phyloP scores from a whole-genome alignment of 2,113 vertebrate genomes.

The Boleophthalmus pectinirostris region DNA sequence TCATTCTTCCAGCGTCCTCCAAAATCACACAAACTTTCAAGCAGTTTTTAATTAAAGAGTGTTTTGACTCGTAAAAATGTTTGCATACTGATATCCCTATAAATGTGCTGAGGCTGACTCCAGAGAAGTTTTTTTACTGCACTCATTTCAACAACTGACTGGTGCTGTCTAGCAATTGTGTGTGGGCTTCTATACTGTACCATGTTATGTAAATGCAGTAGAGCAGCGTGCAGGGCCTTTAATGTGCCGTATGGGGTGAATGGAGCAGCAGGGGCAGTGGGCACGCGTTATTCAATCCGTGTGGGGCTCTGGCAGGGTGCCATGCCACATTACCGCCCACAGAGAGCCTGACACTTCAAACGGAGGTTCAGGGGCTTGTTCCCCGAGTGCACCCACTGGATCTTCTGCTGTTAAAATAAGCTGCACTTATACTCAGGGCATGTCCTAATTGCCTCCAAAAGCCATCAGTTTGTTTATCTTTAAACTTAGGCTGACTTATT shows the following conservation, averaged over 20 bases:
- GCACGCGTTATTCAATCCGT: conserved; percentile 59
- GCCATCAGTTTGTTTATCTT: conserved; percentile 56
- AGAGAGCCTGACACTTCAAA: conserved; percentile 61
- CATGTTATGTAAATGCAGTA: conserved; percentile 20
- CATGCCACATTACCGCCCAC: conserved; percentile 61
- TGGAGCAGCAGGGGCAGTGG: conserved; percentile 47
- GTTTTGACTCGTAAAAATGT: conserved; percentile 27
- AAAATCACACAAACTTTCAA: conserved; percentile 16
- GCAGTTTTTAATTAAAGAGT: conserved; percentile 19
- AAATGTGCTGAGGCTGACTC: conserved; percentile 9
- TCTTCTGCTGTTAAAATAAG: conserved; percentile 60
- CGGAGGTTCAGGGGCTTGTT: conserved; percentile 43
- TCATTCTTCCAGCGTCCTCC: conserved; percentile 16
- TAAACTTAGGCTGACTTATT: conserved; percentile 44
- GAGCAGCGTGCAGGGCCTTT: conserved; percentile 31
- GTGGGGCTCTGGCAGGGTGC: conserved; percentile 59
- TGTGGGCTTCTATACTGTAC: conserved; percentile 10
- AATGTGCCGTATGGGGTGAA: conserved; percentile 43
- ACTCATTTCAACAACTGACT: conserved; percentile 16
- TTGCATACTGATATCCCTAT: conserved; percentile 11
- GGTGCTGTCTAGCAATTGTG: conserved; percentile 33
- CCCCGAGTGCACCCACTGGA: conserved; percentile 52
- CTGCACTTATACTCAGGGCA: conserved; percentile 39
- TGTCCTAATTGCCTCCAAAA: conserved; percentile 61
- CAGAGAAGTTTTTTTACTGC: conserved; percentile 19